Evolutionary conservation across 2,888 invertebrate genomes (phyloP).

Genomic region (Eupithecia abbreviata): DNA sequence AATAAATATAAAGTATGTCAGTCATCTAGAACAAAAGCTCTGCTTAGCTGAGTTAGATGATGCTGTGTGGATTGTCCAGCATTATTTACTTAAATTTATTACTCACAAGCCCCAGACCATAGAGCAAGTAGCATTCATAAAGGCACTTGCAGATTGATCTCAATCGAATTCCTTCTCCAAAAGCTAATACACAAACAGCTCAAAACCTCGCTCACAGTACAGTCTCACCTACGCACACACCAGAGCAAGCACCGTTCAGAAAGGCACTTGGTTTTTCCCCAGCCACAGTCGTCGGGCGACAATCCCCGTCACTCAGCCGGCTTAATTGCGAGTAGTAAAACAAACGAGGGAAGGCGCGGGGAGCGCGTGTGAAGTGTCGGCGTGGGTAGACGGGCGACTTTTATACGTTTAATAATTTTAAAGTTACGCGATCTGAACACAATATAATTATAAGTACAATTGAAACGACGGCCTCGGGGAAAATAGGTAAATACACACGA

Average conservation of each 20-base stretch:
- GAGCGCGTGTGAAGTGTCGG: slow-evolving; percentile 54
- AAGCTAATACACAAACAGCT: slow-evolving; percentile 1
- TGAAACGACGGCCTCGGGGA: too few relatives aligned
- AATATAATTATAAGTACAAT: too few relatives aligned
- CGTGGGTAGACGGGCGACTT: slow-evolving; percentile 53
- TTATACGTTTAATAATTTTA: not conserved
- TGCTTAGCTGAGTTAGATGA: too few relatives aligned
- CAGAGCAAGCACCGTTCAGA: slow-evolving; percentile 8
- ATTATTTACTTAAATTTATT: not conserved
- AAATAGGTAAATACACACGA: too few relatives aligned
- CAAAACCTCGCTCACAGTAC: not conserved
- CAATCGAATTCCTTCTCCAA: not conserved
- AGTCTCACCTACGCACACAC: slow-evolving; percentile 18
- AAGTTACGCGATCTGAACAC: too few relatives aligned
- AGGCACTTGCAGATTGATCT: not conserved
- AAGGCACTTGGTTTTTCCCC: slow-evolving; percentile 48
- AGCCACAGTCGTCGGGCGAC: slow-evolving; percentile 63
- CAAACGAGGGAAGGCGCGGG: slow-evolving; percentile 70
- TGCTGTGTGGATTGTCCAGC: too few relatives aligned
- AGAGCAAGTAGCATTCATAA: not conserved
- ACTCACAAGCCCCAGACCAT: not conserved
- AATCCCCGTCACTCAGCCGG: slow-evolving; percentile 81
- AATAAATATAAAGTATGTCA: too few relatives aligned
- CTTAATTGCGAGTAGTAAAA: slow-evolving; percentile 81
- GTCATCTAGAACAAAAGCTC: too few relatives aligned